Evolutionary conservation across 2,113 vertebrate species (phyloP).

Genomic region (Piprites chloris): DNA sequence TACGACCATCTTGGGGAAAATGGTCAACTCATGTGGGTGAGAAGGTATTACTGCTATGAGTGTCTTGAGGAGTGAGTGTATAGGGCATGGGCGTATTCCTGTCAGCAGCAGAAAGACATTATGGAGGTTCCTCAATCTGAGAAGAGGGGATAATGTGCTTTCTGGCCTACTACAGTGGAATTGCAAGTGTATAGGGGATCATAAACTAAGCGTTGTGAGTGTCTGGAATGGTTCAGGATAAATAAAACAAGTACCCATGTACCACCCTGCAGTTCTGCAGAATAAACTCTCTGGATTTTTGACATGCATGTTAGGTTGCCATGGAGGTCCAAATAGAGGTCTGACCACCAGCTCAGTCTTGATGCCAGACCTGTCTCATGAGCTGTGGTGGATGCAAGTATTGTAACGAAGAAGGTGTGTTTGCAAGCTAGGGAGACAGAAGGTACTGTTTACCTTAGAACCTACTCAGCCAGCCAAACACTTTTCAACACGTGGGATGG

Average conservation of each 20-base stretch:
- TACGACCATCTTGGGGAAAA: not conserved
- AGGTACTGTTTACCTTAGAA: not conserved
- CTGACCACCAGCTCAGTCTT: not conserved
- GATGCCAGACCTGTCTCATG: not conserved
- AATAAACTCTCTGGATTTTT: not conserved
- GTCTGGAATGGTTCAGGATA: not conserved
- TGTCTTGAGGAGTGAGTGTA: not conserved
- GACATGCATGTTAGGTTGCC: fast-evolving
- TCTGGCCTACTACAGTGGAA: not conserved
- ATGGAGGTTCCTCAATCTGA: not conserved
- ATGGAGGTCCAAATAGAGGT: not conserved
- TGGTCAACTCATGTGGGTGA: fast-evolving
- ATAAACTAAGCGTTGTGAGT: not conserved
- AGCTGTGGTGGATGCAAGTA: not conserved
- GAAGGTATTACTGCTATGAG: not conserved
- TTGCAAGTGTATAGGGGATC: not conserved
- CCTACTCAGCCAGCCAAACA: not conserved
- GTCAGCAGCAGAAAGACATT: not conserved
- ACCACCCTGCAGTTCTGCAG: not conserved
- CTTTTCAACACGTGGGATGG: not conserved
- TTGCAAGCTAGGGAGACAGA: not conserved
- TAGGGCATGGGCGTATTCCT: not conserved
- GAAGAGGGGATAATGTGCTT: not conserved
- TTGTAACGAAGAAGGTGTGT: not conserved
- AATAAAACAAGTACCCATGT: not conserved